A percentile compares a stretch with the other conserved stretches of the same genome.
These are phyloP conservation scores for Gymnocheta viridis DNA, from an alignment of 2,888 invertebrate species.

Conservation along the genomic window DNA sequence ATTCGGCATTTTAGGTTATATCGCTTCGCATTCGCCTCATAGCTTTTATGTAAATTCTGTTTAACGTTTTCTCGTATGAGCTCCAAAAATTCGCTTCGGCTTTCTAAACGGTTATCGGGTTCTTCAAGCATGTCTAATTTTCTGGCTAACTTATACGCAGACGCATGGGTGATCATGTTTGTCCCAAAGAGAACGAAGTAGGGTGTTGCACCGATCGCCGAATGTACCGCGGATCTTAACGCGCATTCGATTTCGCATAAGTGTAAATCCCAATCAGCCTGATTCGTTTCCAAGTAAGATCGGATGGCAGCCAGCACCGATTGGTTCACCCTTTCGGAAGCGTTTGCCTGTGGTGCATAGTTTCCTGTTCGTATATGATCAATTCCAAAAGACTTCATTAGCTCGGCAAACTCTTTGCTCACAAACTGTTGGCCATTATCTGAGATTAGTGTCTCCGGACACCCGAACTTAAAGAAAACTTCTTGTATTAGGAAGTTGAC, in stretches of 20 bases:
- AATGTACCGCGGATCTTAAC: not conserved
- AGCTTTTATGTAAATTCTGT: not conserved
- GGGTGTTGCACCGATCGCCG: not conserved
- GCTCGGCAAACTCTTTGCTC: too few relatives aligned
- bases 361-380: too few relatives aligned
- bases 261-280: not conserved
- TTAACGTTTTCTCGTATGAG: not conserved
- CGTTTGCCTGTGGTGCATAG: too few relatives aligned
- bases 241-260: not conserved
- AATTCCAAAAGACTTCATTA: too few relatives aligned
- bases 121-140: not conserved
- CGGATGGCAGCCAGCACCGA: not conserved
- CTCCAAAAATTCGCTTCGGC: not conserved
- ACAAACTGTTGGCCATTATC: not conserved
- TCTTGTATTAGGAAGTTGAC: not conserved
- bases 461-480: not conserved
- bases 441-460: not conserved
- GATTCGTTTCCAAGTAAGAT: not conserved
- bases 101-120: not conserved
- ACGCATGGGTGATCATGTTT: not conserved
- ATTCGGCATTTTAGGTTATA: not conserved
- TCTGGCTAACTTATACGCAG: not conserved
- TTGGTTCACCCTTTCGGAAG: too few relatives aligned
- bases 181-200: not conserved
- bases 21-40: not conserved